Conservation (phyloP, 2,888 invertebrate genomes). For the Calameuta filiformis region DNA sequence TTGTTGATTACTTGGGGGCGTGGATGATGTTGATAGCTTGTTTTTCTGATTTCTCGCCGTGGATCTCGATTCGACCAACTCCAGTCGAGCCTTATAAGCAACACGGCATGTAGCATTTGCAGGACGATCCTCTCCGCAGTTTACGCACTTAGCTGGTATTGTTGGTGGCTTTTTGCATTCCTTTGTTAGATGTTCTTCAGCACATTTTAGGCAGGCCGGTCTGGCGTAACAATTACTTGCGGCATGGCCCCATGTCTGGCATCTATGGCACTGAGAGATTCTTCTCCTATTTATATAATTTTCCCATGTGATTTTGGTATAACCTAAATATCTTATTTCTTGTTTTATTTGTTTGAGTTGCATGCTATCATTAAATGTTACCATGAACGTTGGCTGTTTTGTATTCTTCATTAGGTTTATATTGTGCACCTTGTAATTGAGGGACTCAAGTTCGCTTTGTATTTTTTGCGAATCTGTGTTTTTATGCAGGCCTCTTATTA, state of each 20-base stretch:
- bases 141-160: background rate
- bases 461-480: background rate
- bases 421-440: background rate
- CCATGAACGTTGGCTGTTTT: background rate
- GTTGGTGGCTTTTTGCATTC: background rate
- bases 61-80: slow-evolving; percentile 1
- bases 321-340: background rate
- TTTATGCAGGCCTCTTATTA: slow-evolving; percentile 3
- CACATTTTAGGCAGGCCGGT: slow-evolving; percentile 19
- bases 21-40: too few relatives aligned
- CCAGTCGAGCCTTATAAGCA: slow-evolving; percentile 27
- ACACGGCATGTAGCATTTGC: slow-evolving; percentile 29
- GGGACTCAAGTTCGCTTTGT: background rate
- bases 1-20: too few relatives aligned
- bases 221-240: slow-evolving; percentile 32
- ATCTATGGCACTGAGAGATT: slow-evolving; percentile 19
- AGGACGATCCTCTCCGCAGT: slow-evolving; percentile 16
- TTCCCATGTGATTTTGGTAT: slow-evolving; percentile 9
- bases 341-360: background rate
- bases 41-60: background rate
- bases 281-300: slow-evolving; percentile 16
- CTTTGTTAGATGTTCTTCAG: slow-evolving; percentile 18
- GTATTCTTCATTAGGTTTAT: slow-evolving; percentile 7
- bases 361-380: background rate
- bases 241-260: slow-evolving; percentile 17